Evolutionary conservation across 2,888 invertebrate species (phyloP).

Genomic region (Ceratothoa steindachneri): DNA sequence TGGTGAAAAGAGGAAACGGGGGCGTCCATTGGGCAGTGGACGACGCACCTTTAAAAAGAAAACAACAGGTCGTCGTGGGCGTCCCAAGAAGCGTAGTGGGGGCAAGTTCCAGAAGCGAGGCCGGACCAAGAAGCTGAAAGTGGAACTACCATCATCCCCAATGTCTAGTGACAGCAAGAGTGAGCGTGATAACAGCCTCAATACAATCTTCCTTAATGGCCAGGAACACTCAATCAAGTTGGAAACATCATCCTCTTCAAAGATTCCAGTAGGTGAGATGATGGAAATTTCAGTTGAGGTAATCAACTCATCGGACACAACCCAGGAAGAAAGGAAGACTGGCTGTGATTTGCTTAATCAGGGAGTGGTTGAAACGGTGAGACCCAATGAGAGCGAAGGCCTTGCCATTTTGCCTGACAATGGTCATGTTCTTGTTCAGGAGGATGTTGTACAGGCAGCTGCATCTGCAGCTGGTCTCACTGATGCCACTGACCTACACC

Average conservation of each 20-base stretch:
- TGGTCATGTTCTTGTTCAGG: neutral
- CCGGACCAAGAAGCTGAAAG: conserved; percentile 6
- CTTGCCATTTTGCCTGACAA: neutral
- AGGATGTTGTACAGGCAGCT: neutral
- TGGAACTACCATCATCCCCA: too few relatives aligned
- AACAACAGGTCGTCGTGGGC: conserved; percentile 31
- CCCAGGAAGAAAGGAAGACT: conserved; percentile 10
- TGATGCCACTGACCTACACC: conserved; percentile 27
- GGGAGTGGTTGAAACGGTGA: conserved; percentile 27
- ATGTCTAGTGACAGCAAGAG: neutral
- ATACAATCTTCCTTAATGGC: neutral
- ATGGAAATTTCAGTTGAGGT: conserved; percentile 11
- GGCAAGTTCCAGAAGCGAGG: conserved; percentile 26
- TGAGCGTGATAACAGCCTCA: neutral
- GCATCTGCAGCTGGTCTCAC: conserved; percentile 23
- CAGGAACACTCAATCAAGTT: neutral
- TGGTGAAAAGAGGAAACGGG: conserved; percentile 42
- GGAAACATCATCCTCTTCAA: neutral
- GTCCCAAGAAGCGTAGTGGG: conserved; percentile 37
- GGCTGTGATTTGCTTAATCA: neutral
- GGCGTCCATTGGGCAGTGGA: conserved; percentile 42
- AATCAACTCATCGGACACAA: neutral
- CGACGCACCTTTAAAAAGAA: conserved; percentile 30
- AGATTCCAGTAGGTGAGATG: neutral
- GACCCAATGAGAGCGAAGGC: conserved; percentile 12